Conservation (phyloP, 2,888 invertebrate genomes). For the Agriopis marginaria region DNA sequence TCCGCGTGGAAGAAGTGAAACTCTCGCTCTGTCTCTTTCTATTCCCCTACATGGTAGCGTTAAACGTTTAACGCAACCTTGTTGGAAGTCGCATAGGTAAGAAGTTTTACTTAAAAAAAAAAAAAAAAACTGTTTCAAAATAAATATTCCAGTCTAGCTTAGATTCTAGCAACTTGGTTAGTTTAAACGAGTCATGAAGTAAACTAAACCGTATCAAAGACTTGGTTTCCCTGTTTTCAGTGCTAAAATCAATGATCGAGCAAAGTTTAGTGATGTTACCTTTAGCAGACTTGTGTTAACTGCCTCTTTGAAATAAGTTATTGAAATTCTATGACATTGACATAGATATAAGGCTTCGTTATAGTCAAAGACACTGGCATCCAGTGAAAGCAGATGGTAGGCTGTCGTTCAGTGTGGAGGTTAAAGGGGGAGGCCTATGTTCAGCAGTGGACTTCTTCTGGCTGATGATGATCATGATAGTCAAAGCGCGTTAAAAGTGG, state of each 20-base stretch:
- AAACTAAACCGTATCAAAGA: slow-evolving; percentile 1
- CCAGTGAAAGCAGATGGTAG: no score
- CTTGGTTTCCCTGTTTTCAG: slow-evolving; percentile 8
- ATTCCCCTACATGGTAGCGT: no score
- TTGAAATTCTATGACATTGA: not conserved
- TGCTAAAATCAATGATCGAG: slow-evolving; percentile 4
- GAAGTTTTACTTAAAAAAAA: no score
- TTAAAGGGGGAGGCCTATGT: no score
- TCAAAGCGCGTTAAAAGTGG: not conserved
- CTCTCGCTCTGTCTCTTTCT: no score
- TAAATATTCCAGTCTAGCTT: not conserved
- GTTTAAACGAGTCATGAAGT: slow-evolving; percentile 3
- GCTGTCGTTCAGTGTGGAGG: no score
- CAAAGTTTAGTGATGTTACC: not conserved
- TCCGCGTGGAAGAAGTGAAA: no score
- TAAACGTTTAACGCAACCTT: no score
- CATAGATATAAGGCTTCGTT: not conserved
- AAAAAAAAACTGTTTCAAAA: no score
- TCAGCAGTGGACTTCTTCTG: no score
- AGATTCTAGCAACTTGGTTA: not conserved
- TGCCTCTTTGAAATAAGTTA: not conserved
- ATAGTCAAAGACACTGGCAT: not conserved
- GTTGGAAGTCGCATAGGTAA: no score
- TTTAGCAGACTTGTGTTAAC: not conserved
- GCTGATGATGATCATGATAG: not conserved